Evolutionary conservation across 2,797 vertebrate species (phyloP), one percentile per base, ranked within the genome.

Genomic region (Telmatherina bonti): DNA sequence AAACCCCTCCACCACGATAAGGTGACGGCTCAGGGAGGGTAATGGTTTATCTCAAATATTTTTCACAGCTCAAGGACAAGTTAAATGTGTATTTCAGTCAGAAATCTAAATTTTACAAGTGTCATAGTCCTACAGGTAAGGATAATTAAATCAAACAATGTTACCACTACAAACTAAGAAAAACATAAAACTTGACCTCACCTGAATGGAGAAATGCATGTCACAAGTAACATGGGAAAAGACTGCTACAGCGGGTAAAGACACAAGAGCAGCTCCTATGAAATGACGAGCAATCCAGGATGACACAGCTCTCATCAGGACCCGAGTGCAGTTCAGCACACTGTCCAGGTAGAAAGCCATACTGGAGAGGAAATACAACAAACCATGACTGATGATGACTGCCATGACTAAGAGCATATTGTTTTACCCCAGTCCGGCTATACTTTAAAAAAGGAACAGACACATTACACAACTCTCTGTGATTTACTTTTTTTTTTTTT

Each of bases 321-420:
- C 82, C 76, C 94, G 95, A 15, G 96, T 98, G 83, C 97, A 98
- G 2, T 82, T 74, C 89, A 96, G 89, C 75, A 96, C 95, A 7
- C 92, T 93, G 83, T 98, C 96, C 90, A 98, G 91, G 81, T 95
- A 97, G 89, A 99, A 98, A 0, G 95, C 96, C 96, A 97, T 96
- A 15, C 97, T 99, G 90, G 2, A 68, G 51, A 53, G n/a, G 38
- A 70, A 61, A 60, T 59, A 53, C 43, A 52, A 8, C 77, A 20
- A 10, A 0, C 18, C 9, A 11, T 22, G 27, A 53, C 6, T 61
- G 11, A 57, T n/a, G n/a, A n/a, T n/a, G n/a, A n/a, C n/a, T n/a
- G n/a, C 18, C 9, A 11, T 22, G 27, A 53, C 6, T 61, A 9
- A 57, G 7, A 67, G n/a, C 16, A 4, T 55, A n/a, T 20, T 1